These are phyloP conservation scores for Balearica regulorum DNA, from an alignment of 2,797 vertebrate genomes.

Conservation along the genomic window DNA sequence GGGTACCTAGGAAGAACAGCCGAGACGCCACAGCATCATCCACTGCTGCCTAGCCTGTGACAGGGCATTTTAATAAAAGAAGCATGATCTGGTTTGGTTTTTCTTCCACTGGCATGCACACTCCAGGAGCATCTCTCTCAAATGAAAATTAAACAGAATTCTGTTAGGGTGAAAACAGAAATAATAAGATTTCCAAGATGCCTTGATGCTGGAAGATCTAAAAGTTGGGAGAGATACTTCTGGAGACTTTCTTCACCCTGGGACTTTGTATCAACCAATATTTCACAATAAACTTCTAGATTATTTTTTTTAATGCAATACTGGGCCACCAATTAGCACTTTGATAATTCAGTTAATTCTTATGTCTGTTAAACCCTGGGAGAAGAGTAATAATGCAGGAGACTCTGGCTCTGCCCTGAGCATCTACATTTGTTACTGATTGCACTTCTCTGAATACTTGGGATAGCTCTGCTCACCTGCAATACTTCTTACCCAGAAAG, in stretches of 20 bases:
- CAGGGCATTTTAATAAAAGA: neutral
- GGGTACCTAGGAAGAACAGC: neutral
- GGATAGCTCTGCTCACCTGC: neutral
- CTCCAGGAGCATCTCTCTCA: neutral
- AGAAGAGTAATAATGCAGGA: neutral
- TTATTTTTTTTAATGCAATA: neutral
- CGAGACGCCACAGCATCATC: neutral
- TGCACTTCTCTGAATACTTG: neutral
- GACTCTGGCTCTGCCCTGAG: neutral
- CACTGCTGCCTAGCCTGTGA: neutral
- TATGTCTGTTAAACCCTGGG: neutral
- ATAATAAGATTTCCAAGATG: neutral
- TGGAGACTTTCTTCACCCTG: neutral
- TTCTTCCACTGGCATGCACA: neutral
- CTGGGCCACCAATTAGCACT: neutral
- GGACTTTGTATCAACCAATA: neutral
- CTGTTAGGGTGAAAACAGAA: neutral
- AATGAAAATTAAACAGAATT: neutral
- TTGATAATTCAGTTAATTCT: neutral
- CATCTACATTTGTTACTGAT: neutral
- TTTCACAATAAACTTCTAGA: neutral
- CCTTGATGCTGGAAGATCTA: neutral
- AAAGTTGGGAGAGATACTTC: neutral
- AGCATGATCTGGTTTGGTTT: neutral
- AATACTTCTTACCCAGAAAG: neutral